Percentiles rank a stretch among this genome's conserved stretches.
phyloP scores from a whole-genome alignment of 2,888 invertebrate genomes.

The Aphodius sticticus region DNA sequence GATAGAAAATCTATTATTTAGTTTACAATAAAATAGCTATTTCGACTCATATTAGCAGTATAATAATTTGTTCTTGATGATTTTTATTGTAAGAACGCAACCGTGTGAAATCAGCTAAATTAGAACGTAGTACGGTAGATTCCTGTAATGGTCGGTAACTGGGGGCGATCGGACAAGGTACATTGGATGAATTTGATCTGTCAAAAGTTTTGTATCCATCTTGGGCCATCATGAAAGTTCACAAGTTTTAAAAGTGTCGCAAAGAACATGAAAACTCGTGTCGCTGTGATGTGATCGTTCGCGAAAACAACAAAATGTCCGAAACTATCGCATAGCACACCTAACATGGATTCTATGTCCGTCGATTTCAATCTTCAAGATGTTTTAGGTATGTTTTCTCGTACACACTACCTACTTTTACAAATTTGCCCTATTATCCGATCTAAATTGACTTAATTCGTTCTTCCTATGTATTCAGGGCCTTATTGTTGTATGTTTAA shows the following conservation, averaged over 20 bases:
- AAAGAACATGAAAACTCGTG: background rate
- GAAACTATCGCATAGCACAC: background rate
- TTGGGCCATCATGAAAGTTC: slow-evolving; percentile 33
- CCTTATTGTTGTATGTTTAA: slow-evolving; percentile 6
- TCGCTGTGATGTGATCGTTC: background rate
- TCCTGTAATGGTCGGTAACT: background rate
- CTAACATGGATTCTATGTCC: slow-evolving; percentile 53
- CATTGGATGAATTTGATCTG: slow-evolving; percentile 18
- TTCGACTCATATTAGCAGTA: no score
- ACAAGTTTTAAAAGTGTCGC: slow-evolving; percentile 33
- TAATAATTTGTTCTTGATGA: background rate
- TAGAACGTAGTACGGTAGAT: background rate
- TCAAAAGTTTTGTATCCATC: slow-evolving; percentile 31
- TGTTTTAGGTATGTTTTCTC: slow-evolving; percentile 50
- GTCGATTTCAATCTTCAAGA: slow-evolving; percentile 56
- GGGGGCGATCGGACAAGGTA: background rate
- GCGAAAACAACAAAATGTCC: background rate
- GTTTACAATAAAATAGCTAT: no score
- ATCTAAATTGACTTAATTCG: slow-evolving; percentile 32
- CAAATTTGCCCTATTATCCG: slow-evolving; percentile 25
- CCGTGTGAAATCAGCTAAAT: background rate
- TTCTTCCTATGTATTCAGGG: slow-evolving; percentile 6
- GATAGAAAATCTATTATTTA: no score
- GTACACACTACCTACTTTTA: slow-evolving; percentile 32
- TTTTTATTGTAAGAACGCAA: background rate